Evolutionary conservation across 2,113 vertebrate genomes (phyloP), one percentile per base, ranked within the genome.

Genomic region (Hypocryptadius cinnamomeus): DNA sequence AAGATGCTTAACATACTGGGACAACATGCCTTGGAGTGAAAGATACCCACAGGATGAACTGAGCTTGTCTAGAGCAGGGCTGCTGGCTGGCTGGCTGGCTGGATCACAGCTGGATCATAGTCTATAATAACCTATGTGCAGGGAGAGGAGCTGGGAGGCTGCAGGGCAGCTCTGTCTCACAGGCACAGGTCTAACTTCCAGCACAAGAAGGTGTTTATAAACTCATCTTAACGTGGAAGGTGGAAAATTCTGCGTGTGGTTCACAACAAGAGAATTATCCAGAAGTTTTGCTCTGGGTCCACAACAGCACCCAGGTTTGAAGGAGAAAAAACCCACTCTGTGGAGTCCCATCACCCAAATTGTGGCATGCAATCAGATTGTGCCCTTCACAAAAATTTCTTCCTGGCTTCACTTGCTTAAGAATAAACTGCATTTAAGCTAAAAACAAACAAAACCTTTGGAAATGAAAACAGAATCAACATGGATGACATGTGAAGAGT

Each of bases 31-130:
- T 76, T 66, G 47, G 42, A 42, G 54, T 37, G 21, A 54, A 64
- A 80, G 63, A 19, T 23, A 27, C 0, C 9, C 0, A 0, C 2
- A 5, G 13, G 17, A 23, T 25, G 47, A 87, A 9, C 31, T 25
- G 48, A 79, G 18, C 40, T 53, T 27, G 11, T 39, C 48, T 48
- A 39, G 42, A 68, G 68, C n/a, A 31, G 47, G 22, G 35, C 68
- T 70, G n/a, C 35, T 74, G 53, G 15, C 51, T 79, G 47, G 11
- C 48, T n/a, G n/a, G n/a, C n/a, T n/a, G n/a, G n/a, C n/a, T n/a
- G n/a, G n/a, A n/a, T n/a, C 13, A 39, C 39, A 13, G 40, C 40
- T 72, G 40, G 22, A 9, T 64, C 77, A 33, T 47, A 39, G 54
- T 25, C 77, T 54, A 1, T 69, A 82, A 72, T 61, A 42, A 69